Evolutionary conservation across 2,797 vertebrate genomes (phyloP).

Genomic region (Fratercula arctica): DNA sequence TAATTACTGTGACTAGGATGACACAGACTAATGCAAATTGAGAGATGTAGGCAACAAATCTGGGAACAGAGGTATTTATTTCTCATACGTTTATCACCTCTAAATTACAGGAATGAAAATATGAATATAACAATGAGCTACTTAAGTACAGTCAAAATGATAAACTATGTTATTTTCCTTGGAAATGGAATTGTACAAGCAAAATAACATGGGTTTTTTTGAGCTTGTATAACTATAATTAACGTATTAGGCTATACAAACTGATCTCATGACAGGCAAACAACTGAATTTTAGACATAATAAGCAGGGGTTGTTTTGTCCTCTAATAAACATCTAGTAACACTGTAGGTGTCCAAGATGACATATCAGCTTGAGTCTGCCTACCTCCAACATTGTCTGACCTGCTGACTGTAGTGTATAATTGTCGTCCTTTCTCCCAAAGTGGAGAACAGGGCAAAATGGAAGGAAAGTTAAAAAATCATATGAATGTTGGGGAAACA

Average conservation of each 20-base stretch:
- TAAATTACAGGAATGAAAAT: conserved; percentile 1
- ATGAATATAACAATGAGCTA: neutral
- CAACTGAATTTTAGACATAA: neutral
- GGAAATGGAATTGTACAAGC: neutral
- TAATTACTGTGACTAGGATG: neutral
- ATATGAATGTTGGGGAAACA: neutral
- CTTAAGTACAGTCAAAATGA: neutral
- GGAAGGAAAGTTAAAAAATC: neutral
- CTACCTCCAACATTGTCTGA: neutral
- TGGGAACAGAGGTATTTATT: neutral
- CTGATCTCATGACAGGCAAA: neutral
- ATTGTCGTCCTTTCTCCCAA: neutral
- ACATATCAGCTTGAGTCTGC: neutral
- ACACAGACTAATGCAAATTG: neutral
- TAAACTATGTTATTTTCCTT: neutral
- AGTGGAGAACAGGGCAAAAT: neutral
- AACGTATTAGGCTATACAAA: neutral
- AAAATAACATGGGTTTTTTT: neutral
- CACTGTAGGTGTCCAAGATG: neutral
- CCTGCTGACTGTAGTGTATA: neutral
- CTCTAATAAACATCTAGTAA: neutral
- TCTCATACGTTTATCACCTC: neutral
- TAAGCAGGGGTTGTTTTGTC: neutral
- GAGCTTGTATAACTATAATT: neutral
- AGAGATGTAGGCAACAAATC: neutral